A percentile compares a stretch with the other conserved stretches of the same genome.
Conservation (phyloP, 2,888 invertebrate genomes). For the Campoplex capitator region DNA sequence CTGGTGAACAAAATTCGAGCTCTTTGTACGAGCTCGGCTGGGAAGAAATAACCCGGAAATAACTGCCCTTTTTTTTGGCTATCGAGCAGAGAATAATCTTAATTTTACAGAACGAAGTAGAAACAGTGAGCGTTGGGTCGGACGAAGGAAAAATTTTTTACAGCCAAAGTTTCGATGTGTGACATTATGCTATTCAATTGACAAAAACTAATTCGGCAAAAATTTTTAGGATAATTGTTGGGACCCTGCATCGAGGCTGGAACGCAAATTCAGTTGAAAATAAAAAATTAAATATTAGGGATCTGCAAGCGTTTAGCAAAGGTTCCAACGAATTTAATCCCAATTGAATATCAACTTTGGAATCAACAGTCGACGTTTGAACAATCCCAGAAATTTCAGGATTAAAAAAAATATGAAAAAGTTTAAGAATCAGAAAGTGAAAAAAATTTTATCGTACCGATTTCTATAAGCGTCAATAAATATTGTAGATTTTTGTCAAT, state of each 20-base stretch:
- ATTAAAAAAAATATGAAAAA: neutral
- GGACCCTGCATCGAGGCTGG: too few species aligned
- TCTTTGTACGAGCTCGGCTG: neutral
- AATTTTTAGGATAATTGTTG: too few species aligned
- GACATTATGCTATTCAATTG: neutral
- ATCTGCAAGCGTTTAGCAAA: too few species aligned
- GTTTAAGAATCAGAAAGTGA: neutral
- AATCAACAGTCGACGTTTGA: neutral
- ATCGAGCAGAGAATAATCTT: neutral
- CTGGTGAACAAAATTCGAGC: constrained; percentile 23
- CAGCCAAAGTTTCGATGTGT: neutral
- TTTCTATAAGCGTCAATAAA: neutral
- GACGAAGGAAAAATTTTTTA: neutral
- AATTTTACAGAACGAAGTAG: neutral
- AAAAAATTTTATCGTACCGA: neutral
- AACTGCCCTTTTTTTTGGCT: neutral
- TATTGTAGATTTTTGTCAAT: neutral
- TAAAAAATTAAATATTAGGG: too few species aligned
- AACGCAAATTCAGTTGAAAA: too few species aligned
- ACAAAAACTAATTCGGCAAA: neutral
- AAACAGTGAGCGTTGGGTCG: neutral
- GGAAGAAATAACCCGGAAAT: constrained; percentile 1
- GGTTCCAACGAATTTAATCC: too few species aligned
- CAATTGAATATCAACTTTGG: too few species aligned
- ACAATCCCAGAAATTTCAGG: neutral